phyloP scores from a whole-genome alignment of 2,888 invertebrate species.

The Drosophila paracracens region DNA sequence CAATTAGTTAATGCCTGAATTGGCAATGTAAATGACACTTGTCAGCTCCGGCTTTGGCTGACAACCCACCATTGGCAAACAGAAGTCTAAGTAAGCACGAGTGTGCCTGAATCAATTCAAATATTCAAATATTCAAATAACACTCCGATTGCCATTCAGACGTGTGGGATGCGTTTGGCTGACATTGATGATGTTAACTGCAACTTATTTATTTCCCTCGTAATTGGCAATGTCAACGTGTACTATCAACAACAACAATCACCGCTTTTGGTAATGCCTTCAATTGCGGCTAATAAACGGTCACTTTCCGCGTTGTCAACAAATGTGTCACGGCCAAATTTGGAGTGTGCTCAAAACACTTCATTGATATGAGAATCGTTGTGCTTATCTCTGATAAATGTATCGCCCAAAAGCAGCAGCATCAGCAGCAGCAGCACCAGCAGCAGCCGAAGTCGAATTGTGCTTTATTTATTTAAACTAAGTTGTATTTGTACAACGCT shows the following conservation, averaged over 20 bases:
- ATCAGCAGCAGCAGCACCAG: background rate
- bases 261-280: constrained; percentile 63
- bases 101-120: constrained; percentile 13
- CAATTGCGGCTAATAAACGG: constrained; percentile 60
- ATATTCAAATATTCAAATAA: constrained; percentile 28
- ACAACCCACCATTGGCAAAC: constrained; percentile 59
- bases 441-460: constrained; percentile 14
- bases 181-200: constrained; percentile 65
- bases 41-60: constrained; percentile 30
- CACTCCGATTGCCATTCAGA: constrained; percentile 28
- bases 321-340: constrained; percentile 56
- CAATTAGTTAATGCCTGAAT: constrained; percentile 66
- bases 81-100: constrained; percentile 31
- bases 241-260: constrained; percentile 37
- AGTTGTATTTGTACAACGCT: constrained; percentile 58
- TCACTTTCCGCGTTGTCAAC: constrained; percentile 42
- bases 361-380: constrained; percentile 43
- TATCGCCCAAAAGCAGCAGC: constrained; percentile 28
- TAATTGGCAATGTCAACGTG: constrained; percentile 70
- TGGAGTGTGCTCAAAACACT: constrained; percentile 48
- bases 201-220: constrained; percentile 51
- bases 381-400: constrained; percentile 62
- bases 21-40: constrained; percentile 52
- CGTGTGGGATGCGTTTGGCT: constrained; percentile 63
- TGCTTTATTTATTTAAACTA: constrained; percentile 30